Evolutionary conservation across 1,140 invertebrate species (phyloP), one percentile per base, ranked within the genome.

Genomic region (Copidosoma floridanum): DNA sequence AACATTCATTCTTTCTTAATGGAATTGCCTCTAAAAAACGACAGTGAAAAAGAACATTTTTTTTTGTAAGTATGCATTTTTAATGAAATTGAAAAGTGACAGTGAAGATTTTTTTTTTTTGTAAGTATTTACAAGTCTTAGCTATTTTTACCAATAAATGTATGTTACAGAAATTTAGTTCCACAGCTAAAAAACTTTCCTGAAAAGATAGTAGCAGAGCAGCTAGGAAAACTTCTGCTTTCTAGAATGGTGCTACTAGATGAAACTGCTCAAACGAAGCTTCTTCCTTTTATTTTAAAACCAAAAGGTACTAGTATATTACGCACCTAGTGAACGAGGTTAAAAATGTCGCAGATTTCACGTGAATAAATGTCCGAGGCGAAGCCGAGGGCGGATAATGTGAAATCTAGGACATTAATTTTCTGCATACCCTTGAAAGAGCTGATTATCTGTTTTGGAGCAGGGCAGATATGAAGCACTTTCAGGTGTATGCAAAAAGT

Each of bases 221-320:
- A 92, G 75, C 76, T 95, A 27, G 85, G 88, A 44, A 84, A 85
- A 40, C 80, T 90, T 44, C 74, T 95, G 27, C 77, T 95, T 11
- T 92, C 91, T 1, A 84, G 92, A 69, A 85, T 94, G 80, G 92
- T 94, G 24, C 79, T 94, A 35, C 76, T 94, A 24, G 89, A 94
- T 78, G 75, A 82, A 62, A 88, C 88, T 41, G 93, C 93, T 12
- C 87, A 89, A 75, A 79, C 82, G 48, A 83, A 86, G 76, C 82
- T 94, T 6, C 79, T 93, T 53, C 91, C 92, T 40, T 85, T 83
- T 73, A 81, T 95, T 59, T 79, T 94, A 20, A 85, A 83, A 64
- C 89, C 90, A 24, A 86, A 84, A 71, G 71, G 76, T 76, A n/a
- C n/a, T n/a, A n/a, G n/a, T n/a, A n/a, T n/a, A n/a, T n/a, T n/a